Base-by-base conservation (phyloP, 2,113 vertebrate genomes). In the Porphyrio hochstetteri region DNA sequence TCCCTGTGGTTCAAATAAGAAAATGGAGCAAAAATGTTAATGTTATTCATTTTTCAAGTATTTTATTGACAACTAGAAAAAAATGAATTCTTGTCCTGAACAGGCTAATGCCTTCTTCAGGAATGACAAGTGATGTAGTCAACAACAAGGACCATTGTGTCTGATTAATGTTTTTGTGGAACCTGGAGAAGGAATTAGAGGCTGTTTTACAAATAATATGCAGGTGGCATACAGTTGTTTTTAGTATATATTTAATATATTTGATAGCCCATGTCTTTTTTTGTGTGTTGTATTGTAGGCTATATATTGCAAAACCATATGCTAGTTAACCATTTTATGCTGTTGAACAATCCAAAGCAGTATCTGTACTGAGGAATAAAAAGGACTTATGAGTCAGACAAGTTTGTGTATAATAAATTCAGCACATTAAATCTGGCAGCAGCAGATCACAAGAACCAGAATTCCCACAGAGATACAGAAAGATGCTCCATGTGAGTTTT, bases 401-500 rank as follows among this genome's bases (percentile, higher is more conserved):
- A 86, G 31, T 94, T 77, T 70, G 46, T 86, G 7, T 95, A n/a
- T 96, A 96, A 96, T 97, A 90, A 88, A 96, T 97, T 92, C 95
- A 95, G 88, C 64, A 86, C 93, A 90, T 95, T 94, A 92, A 95
- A 87, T 89, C 91, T 88, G 76, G 84, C 82, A 90, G 90, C 56
- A 92, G 92, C 88, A 93, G 90, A 96, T 97, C 96, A 94, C 90
- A 95, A 97, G 93, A 88, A 95, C 68, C 46, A 96, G 85, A 95
- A 96, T 95, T 96, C 95, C 94, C 90, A 92, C 92, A 92, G 94
- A 97, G 95, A 97, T 59, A 60, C 55, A 83, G 85, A 96, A 94
- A 91, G 88, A 96, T 86, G 63, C 93, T 90, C 79, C 56, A 53
- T 75, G 71, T 95, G 93, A 96, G 52, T 77, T 96, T 96, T 89